Evolutionary conservation across 2,888 invertebrate species (phyloP).

Genomic region (Brachypterus glaber): DNA sequence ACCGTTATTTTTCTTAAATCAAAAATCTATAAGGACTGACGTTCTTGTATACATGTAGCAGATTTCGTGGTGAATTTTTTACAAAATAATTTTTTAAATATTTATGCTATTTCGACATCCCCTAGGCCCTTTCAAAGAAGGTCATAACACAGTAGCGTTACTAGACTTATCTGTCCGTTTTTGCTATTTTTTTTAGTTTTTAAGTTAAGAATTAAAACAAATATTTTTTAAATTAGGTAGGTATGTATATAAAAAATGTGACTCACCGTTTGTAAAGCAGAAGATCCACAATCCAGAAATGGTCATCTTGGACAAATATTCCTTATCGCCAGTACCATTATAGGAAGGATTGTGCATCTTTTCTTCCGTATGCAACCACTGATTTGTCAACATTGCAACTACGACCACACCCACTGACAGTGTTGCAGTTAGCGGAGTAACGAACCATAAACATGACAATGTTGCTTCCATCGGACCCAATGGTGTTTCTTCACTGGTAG

Average conservation of each 20-base stretch:
- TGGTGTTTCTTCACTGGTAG: conserved; percentile 27
- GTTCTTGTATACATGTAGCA: too few relatives aligned
- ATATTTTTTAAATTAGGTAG: neutral
- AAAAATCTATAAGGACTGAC: too few relatives aligned
- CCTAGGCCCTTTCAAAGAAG: too few relatives aligned
- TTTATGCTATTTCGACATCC: too few relatives aligned
- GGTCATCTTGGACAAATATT: conserved; percentile 62
- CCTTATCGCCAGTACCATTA: conserved; percentile 67
- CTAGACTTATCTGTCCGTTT: too few relatives aligned
- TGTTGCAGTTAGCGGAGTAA: conserved; percentile 58
- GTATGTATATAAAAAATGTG: conserved; percentile 7
- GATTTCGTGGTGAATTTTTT: too few relatives aligned
- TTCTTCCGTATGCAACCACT: conserved; percentile 83
- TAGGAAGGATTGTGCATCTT: conserved; percentile 67
- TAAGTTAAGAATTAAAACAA: neutral
- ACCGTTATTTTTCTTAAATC: too few relatives aligned
- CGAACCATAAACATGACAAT: conserved; percentile 52
- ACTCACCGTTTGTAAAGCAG: conserved; percentile 73
- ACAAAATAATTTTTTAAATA: too few relatives aligned
- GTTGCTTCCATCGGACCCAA: conserved; percentile 47
- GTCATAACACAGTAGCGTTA: too few relatives aligned
- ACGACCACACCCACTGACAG: conserved; percentile 62
- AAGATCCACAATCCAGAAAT: conserved; percentile 74
- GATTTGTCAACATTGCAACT: conserved; percentile 66
- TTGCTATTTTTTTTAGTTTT: too few relatives aligned